Percentiles rank a stretch among this genome's conserved stretches.
Evolutionary conservation across 2,113 vertebrate genomes (phyloP).

Genomic region (Charadrius vociferus): DNA sequence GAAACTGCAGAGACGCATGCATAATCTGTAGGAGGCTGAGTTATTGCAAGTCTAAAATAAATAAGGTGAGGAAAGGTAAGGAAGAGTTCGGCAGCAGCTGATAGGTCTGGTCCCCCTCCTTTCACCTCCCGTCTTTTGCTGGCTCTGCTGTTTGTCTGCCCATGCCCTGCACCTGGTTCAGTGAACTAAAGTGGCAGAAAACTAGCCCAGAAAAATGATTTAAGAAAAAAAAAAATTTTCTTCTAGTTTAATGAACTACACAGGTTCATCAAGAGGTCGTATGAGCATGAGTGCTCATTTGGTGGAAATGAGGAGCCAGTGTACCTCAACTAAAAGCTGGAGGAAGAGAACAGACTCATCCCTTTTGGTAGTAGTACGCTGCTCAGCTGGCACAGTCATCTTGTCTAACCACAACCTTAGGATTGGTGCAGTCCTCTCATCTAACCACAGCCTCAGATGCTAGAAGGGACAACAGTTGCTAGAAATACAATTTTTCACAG

Average conservation of each 20-base stretch:
- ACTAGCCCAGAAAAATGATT: neutral
- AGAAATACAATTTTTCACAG: too few species aligned
- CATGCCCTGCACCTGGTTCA: rapidly evolving
- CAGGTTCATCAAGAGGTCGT: neutral
- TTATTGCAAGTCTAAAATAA: neutral
- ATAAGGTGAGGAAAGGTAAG: neutral
- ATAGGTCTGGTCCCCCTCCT: neutral
- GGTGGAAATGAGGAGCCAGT: neutral
- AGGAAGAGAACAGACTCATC: neutral
- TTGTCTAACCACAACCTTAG: neutral
- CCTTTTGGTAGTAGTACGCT: neutral
- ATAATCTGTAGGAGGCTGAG: neutral
- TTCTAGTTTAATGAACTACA: neutral
- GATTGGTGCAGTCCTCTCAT: rapidly evolving
- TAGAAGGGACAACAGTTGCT: neutral
- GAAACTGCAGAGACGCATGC: rapidly evolving
- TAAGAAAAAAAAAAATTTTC: rapidly evolving
- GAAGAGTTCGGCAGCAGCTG: neutral
- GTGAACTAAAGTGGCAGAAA: neutral
- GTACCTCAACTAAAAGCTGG: neutral
- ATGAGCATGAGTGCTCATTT: neutral
- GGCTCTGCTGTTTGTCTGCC: neutral
- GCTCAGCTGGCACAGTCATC: neutral
- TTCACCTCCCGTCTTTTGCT: neutral
- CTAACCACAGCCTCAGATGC: neutral